These are phyloP conservation scores for Eurypyga helias DNA, from an alignment of 2,113 vertebrate genomes.

Conservation along the genomic window DNA sequence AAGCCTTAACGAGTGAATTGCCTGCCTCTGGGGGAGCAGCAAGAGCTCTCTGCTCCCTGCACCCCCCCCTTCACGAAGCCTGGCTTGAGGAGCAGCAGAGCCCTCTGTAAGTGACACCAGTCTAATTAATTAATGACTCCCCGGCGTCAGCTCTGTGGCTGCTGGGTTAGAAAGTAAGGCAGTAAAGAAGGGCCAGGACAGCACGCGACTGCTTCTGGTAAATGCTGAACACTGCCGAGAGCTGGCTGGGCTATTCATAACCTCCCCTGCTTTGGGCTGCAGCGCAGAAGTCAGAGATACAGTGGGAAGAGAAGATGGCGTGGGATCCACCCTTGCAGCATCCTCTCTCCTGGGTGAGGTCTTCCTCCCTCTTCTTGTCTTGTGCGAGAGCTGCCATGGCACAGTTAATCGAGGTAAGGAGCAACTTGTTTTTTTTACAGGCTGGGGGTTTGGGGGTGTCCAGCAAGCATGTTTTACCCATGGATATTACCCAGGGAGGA, in stretches of 20 bases:
- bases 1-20: not conserved
- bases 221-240: not conserved
- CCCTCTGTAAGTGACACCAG: conserved; percentile 37
- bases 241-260: not conserved
- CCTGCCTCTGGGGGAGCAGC: not conserved
- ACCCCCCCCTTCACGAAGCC: not conserved
- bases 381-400: not conserved
- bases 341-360: not conserved
- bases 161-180: not conserved
- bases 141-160: not conserved
- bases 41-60: not conserved
- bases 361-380: not conserved
- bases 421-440: no score
- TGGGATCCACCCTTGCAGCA: not conserved
- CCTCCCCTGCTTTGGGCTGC: not conserved
- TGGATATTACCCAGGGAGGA: not conserved
- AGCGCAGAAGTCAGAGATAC: accelerated
- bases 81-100: not conserved
- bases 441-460: accelerated
- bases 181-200: not conserved
- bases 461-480: not conserved
- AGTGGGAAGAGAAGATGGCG: conserved; percentile 19
- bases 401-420: conserved; percentile 61
- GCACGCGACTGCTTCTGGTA: not conserved
- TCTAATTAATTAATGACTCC: conserved; percentile 51